Evolutionary conservation across 92 coral and sea anemone genomes (phyloP), one percentile per base, ranked within the genome.

Genomic region (Bergia puertoricense): DNA sequence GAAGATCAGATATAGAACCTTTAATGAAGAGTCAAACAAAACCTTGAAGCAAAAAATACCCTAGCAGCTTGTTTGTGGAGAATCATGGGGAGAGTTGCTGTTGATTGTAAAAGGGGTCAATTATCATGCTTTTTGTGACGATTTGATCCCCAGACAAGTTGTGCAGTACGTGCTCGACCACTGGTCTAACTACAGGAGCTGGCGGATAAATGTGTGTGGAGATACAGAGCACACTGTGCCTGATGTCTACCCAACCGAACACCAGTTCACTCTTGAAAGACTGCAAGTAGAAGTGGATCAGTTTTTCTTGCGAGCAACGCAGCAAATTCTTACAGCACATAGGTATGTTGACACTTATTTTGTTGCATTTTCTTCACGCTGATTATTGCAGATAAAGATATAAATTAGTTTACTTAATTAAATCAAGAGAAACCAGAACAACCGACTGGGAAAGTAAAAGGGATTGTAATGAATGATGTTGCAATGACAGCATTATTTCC

Each of bases 301-400:
- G 91, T 97, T 97, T 89, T 97, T 97, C 82, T 91, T 97, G 89
- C 92, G 97, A 88, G 99, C 99, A 37, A 92, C 98, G 68, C 97
- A 95, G 76, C 99, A 97, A 85, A 97, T 97, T 86, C 91, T 97
- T 43, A 81, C 94, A 62, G 98, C 98, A 44, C 98, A 97, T 90
- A 97, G 93, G 99, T 95, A 91, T 6, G 89, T 65, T 23, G 15
- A 41, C 50, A 18, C 7, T 37, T 15, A 67, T 44, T 45, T 46
- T 57, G 40, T 42, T 14, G 18, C 22, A 37, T 39, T 15, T 38
- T 74, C 14, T 54, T 54, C 16, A 18, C 59, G 0, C 16, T 54
- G 16, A 0, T 54, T 54, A 10, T 0, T 54, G 1, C 18, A 54
- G 59, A 3, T 11, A 11, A 11, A 11, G 51, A 0, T 46, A 10